Evolutionary conservation across 2,888 invertebrate genomes (phyloP), one percentile per base, ranked within the genome.

Genomic region (Piscicola geometra): DNA sequence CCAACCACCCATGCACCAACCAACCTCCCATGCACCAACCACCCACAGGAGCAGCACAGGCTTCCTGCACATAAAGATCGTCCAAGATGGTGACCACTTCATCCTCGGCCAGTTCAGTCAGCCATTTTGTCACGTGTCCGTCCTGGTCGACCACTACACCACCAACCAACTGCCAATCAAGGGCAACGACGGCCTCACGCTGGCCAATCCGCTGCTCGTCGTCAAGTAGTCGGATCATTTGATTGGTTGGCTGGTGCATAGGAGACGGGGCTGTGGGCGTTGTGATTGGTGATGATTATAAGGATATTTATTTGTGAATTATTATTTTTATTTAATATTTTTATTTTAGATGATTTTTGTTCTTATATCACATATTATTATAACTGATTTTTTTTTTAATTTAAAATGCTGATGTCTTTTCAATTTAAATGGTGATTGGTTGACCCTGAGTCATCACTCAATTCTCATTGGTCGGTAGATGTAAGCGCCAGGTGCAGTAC

Each of bases 11-110:
- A n/a, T n/a, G n/a, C n/a, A n/a, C n/a, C n/a, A n/a, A n/a, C n/a
- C n/a, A n/a, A n/a, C n/a, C n/a, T n/a, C n/a, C n/a, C n/a, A n/a
- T n/a, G n/a, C n/a, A n/a, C n/a, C n/a, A n/a, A n/a, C n/a, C n/a
- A n/a, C 41, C 41, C 41, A 9, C 81, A 96, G 96, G 87, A 94
- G 94, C 84, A 92, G 93, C 75, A 90, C 92, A 83, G 94, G 95
- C 71, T 94, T 93, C 83, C 94, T 97, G 93, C 96, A 97, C 86
- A 94, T 97, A 92, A 90, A 94, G 81, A 96, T 97, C 79, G 83
- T 83, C 56, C 90, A 90, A 81, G 89, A 28, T 81, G 89, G 90
- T 82, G 92, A 92, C 77, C 91, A 91, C 77, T 96, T 91, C 85
- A 93, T 94, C 75, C 87, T 97, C 56, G 96, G 96, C 3, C 92